Base-by-base conservation (phyloP, 1,140 invertebrate genomes). In the Hycleus cichorii region DNA sequence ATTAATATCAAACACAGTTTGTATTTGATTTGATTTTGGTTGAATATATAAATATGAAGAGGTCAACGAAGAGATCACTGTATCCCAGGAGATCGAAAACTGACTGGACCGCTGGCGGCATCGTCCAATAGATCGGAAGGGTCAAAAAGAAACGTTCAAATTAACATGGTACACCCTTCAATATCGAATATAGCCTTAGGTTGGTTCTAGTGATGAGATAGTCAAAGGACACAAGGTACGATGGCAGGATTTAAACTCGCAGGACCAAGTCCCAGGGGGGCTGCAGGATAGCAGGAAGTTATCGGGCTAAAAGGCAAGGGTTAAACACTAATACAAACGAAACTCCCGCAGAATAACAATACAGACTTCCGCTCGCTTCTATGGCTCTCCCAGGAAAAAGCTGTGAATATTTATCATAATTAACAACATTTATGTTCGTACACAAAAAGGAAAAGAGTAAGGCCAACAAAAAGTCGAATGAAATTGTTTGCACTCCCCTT, bases 371-470 rank as follows among this genome's bases (percentile, higher is more conserved):
- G 66, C 61, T 65, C 59, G 57, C 63, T 64, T 67, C 66, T 71
- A 74, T 69, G 71, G 64, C 67, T 70, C 72, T 74, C 72, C 62
- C 68, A 73, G 72, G 72, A 74, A 74, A 74, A 74, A 74, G 70
- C 69, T 64, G 70, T 71, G 72, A 72, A 74, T 73, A 74, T 74
- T 74, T 74, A 74, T 74, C 72, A 74, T 74, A 73, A 74, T 74
- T 74, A 74, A 74, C 70, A 70, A 72, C 68, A 71, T 74, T 74
- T 71, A 74, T 72, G 66, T 64, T 67, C 67, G 58, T 60, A 58
- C 59, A 62, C 63, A 68, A 67, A 72, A 72, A 70, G 67, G 69
- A 64, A 64, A 68, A 64, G 65, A 67, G 61, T 54, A 66, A 63
- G 64, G 64, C 62, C 65, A 71, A 72, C 69, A 71, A 70, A 69